These are phyloP conservation scores for Steinernema scapterisci DNA, from an alignment of 2,888 invertebrate species.

Conservation along the genomic window DNA sequence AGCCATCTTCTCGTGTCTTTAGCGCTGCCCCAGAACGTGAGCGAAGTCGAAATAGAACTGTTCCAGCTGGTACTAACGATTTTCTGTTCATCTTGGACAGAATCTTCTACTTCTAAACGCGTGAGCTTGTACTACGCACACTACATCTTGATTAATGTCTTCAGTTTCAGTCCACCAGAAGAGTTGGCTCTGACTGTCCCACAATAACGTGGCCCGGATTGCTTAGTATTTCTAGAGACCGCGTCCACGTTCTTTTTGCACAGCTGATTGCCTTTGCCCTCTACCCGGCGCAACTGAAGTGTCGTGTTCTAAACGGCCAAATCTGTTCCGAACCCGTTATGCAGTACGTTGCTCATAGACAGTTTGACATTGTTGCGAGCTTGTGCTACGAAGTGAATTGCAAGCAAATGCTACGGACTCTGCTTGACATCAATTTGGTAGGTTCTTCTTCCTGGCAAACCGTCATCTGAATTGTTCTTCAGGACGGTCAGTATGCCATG, in stretches of 20 bases:
- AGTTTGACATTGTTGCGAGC: constrained; percentile 1
- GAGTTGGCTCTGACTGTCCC: neutral
- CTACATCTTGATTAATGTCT: neutral
- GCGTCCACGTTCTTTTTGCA: constrained; percentile 50
- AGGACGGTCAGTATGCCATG: constrained; percentile 59
- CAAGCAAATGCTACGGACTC: constrained; percentile 30
- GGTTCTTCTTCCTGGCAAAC: neutral
- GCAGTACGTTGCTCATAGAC: neutral
- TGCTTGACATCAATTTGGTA: constrained; percentile 36
- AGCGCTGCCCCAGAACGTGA: constrained; percentile 33
- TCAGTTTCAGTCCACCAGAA: constrained; percentile 13
- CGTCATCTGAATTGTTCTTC: neutral
- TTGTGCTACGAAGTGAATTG: constrained; percentile 28
- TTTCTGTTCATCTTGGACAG: constrained; percentile 46
- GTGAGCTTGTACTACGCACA: neutral
- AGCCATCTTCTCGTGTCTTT: constrained; percentile 44
- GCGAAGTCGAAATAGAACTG: constrained; percentile 50
- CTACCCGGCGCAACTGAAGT: constrained; percentile 49
- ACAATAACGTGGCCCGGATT: constrained; percentile 44
- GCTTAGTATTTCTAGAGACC: constrained; percentile 44
- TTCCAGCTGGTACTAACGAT: constrained; percentile 51
- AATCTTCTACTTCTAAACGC: neutral
- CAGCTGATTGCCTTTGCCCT: constrained; percentile 60
- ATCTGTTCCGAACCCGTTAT: neutral
- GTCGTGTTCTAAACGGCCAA: constrained; percentile 10